Evolutionary conservation across 2,888 invertebrate genomes (phyloP).

Genomic region (Tenthredo distinguenda): DNA sequence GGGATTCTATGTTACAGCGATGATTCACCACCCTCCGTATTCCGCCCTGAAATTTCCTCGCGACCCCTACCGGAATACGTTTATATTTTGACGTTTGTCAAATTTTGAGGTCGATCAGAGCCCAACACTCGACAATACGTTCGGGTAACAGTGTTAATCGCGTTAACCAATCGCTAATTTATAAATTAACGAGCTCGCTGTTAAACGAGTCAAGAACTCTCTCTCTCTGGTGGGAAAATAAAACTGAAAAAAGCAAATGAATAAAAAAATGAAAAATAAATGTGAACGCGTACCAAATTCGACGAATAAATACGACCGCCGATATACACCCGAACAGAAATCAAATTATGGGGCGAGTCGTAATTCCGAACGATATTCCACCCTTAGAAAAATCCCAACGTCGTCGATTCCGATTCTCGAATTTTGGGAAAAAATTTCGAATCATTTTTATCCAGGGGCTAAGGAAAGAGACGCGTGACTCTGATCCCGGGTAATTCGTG

Average conservation of each 20-base stretch:
- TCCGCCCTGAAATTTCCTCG: conserved; percentile 23
- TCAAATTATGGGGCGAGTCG: no score
- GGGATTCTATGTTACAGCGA: not conserved
- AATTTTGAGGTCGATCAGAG: conserved; percentile 29
- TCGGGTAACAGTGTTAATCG: not conserved
- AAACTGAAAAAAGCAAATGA: not conserved
- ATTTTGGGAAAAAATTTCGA: no score
- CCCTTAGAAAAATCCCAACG: no score
- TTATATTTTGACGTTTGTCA: conserved; percentile 41
- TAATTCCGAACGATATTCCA: no score
- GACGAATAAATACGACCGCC: no score
- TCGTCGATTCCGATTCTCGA: no score
- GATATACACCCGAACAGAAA: no score
- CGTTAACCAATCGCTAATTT: not conserved
- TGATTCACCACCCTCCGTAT: conserved; percentile 22
- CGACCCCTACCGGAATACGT: not conserved
- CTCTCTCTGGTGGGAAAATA: not conserved
- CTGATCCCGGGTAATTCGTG: conserved; percentile 24
- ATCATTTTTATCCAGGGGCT: no score
- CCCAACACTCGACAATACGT: not conserved
- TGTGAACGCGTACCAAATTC: no score
- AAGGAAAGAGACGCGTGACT: not conserved
- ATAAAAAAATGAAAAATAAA: not conserved
- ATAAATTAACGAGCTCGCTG: not conserved
- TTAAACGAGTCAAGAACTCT: not conserved